phyloP scores from a whole-genome alignment of 2,113 vertebrate genomes.

The Ahaetulla prasina region DNA sequence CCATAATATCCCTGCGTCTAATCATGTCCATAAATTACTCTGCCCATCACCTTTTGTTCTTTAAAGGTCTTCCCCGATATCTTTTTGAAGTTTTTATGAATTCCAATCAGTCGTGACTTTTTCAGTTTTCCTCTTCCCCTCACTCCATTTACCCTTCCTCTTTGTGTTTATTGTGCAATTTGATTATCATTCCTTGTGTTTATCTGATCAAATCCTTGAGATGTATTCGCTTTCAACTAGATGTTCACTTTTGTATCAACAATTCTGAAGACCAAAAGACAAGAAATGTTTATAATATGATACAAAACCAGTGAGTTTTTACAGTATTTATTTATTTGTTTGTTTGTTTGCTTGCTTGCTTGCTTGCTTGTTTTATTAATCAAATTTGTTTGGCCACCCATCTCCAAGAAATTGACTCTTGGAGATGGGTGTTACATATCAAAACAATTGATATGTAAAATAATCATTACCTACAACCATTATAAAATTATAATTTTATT shows the following conservation, averaged over 20 bases:
- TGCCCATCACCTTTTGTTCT: neutral
- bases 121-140: neutral
- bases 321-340: too few relatives aligned
- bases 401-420: too few relatives aligned
- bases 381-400: too few relatives aligned
- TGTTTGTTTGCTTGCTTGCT: too few relatives aligned
- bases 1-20: neutral
- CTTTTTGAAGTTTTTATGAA: neutral
- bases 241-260: neutral
- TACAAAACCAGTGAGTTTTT: neutral
- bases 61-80: neutral
- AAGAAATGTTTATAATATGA: neutral
- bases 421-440: too few relatives aligned
- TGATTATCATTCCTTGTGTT: neutral
- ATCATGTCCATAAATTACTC: neutral
- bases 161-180: neutral
- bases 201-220: neutral
- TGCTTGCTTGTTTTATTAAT: too few relatives aligned
- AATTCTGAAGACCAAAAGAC: neutral
- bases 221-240: neutral
- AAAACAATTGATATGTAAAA: too few relatives aligned
- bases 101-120: neutral
- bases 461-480: too few relatives aligned
- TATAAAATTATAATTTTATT: too few relatives aligned
- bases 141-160: neutral